A percentile compares a stretch with the other conserved stretches of the same genome.
These are phyloP conservation scores for Albula glossodonta DNA, from an alignment of 2,113 vertebrate species.

Conservation along the genomic window DNA sequence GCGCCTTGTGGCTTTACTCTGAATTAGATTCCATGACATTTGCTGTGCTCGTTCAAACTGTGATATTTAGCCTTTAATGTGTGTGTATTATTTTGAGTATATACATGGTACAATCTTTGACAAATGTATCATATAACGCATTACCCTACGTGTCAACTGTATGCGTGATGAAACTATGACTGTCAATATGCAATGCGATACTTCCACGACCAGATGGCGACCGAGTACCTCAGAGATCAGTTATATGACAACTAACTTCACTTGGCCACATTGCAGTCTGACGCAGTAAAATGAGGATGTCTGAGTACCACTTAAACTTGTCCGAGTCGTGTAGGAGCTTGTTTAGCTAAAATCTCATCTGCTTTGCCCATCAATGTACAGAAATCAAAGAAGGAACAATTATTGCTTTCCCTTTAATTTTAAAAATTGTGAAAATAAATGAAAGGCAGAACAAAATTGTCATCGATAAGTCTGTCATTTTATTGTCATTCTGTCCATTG, in stretches of 20 bases:
- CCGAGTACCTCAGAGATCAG: not conserved
- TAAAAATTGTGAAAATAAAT: not conserved
- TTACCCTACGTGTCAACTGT: not conserved
- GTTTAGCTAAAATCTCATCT: not conserved
- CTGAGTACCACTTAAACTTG: too few relatives aligned
- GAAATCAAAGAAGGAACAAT: not conserved
- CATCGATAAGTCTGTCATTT: constrained; percentile 10
- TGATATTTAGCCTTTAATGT: too few relatives aligned
- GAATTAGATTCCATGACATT: too few relatives aligned
- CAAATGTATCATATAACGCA: not conserved
- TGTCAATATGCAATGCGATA: not conserved
- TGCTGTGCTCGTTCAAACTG: too few relatives aligned
- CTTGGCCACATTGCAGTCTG: not conserved
- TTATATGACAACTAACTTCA: not conserved
- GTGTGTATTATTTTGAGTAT: too few relatives aligned
- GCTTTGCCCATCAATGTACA: not conserved
- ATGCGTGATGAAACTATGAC: not conserved
- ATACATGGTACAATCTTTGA: not conserved
- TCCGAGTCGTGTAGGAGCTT: too few relatives aligned
- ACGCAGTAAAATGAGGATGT: too few relatives aligned
- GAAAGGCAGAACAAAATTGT: not conserved
- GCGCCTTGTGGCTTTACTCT: too few relatives aligned
- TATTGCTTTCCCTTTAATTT: not conserved
- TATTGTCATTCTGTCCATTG: constrained; percentile 55
- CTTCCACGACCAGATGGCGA: not conserved